A percentile compares a stretch with the other conserved stretches of the same genome.
These are phyloP conservation scores for Nothocercus nigrocapillus DNA, from an alignment of 2,113 vertebrate genomes.

Conservation along the genomic window DNA sequence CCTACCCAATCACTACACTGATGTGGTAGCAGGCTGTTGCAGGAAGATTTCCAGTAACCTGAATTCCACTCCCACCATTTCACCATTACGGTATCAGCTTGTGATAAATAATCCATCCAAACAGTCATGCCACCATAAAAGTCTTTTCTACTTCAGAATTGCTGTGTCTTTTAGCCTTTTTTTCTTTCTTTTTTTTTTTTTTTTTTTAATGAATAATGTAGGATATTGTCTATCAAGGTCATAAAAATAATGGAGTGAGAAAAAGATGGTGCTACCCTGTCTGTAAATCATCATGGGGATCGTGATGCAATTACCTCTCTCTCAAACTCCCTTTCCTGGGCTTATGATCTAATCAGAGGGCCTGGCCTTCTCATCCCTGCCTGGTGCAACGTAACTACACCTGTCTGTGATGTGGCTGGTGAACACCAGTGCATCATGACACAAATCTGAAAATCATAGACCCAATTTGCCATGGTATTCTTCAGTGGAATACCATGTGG, in stretches of 20 bases:
- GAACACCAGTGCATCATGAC: background rate
- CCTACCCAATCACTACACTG: background rate
- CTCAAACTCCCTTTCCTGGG: background rate
- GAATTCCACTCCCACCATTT: background rate
- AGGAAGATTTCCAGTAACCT: background rate
- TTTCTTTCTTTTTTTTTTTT: background rate
- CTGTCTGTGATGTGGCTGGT: background rate
- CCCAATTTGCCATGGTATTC: background rate
- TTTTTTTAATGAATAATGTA: background rate
- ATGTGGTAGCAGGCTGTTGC: background rate
- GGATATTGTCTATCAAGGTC: background rate
- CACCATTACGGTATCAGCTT: background rate
- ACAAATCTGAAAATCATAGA: background rate
- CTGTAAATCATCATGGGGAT: background rate
- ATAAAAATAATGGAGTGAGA: constrained; percentile 17
- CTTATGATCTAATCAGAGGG: background rate
- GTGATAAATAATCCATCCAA: background rate
- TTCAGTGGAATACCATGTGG: background rate
- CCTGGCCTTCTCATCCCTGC: background rate
- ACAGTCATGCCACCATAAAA: background rate
- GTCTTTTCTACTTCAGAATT: background rate
- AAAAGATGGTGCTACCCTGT: background rate
- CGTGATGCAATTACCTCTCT: background rate
- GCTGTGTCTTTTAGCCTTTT: background rate
- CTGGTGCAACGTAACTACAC: background rate